Percentiles rank a stretch among this genome's conserved stretches.
phyloP scores from a whole-genome alignment of 2,888 invertebrate genomes.

The Unio pictorum region DNA sequence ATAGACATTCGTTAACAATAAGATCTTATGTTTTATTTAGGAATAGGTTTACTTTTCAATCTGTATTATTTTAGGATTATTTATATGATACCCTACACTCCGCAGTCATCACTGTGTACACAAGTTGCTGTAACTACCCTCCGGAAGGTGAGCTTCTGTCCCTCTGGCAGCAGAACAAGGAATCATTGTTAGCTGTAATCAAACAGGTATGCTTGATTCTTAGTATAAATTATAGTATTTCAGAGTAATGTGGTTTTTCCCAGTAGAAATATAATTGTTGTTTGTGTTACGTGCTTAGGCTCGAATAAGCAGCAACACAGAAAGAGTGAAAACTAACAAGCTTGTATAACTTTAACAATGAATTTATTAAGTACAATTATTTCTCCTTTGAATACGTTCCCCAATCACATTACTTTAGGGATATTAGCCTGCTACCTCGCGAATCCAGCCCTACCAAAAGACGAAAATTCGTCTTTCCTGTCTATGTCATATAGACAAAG shows the following conservation, averaged over 20 bases:
- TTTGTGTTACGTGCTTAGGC: background rate
- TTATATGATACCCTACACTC: slow-evolving; percentile 41
- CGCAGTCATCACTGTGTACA: slow-evolving; percentile 51
- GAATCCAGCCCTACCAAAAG: too few relatives aligned
- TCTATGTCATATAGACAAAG: too few relatives aligned
- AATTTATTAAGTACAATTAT: too few relatives aligned
- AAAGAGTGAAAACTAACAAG: too few relatives aligned
- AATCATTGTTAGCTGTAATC: slow-evolving; percentile 48
- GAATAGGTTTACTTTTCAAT: background rate
- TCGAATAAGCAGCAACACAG: too few relatives aligned
- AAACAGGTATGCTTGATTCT: slow-evolving; percentile 44
- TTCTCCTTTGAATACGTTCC: too few relatives aligned
- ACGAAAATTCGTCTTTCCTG: too few relatives aligned
- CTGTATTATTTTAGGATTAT: slow-evolving; percentile 44
- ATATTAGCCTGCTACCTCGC: too few relatives aligned
- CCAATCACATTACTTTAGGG: too few relatives aligned
- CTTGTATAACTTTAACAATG: too few relatives aligned
- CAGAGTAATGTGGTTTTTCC: background rate
- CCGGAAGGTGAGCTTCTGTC: slow-evolving; percentile 35
- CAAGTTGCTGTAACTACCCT: slow-evolving; percentile 59
- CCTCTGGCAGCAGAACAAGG: slow-evolving; percentile 48
- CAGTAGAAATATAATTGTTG: background rate
- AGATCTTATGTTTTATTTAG: background rate
- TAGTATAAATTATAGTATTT: background rate
- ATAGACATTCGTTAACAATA: background rate